Base-by-base conservation (phyloP, 1,140 invertebrate species). In the Ceratina calcarata region DNA sequence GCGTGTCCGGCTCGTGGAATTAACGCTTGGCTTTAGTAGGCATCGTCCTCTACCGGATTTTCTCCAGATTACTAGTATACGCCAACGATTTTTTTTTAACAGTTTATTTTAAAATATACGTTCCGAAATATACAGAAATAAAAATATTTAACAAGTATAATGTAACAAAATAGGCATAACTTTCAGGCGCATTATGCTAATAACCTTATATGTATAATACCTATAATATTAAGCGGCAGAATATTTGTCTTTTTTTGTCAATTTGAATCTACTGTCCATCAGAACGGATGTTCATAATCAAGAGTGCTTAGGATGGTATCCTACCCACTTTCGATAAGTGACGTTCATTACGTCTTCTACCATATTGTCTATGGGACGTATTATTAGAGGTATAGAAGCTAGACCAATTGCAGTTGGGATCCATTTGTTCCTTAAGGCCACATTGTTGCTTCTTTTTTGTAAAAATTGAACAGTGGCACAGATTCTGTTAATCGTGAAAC, bases 401-500 rank as follows among this genome's bases (percentile, higher is more conserved):
- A 99, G 93, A 15, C 98, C 98, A 61, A 98, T 93, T 20, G 94
- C 91, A n/a, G 96, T 96, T n/a, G 96, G 94, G n/a, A 95, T 85
- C 94, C 95, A 94, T 91, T 96, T 95, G 88, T 94, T 92, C 72
- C 94, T 90, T 3, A 95, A 75, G 74, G 84, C 92, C 76, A 91
- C 92, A 72, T 82, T 86, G 37, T 73, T 78, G 60, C 87, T 91
- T 86, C 92, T 94, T 53, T 88, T 94, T 45, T 97, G 91, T 0
- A 94, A 57, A 78, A 91, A 94, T 69, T 93, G 92, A 1, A 95
- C 94, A 24, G 93, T 87, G 15, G 94, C 95, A 92, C 97, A 98
- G 73, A 97, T 93, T 86, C 98, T 94, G 92, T 99, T 99, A 72
- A 99, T 99, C 12, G 97, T 97, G 77, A 97, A 95, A 24, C 98